Evolutionary conservation across 2,888 invertebrate species (phyloP).

Genomic region (Chloromyia formosa): DNA sequence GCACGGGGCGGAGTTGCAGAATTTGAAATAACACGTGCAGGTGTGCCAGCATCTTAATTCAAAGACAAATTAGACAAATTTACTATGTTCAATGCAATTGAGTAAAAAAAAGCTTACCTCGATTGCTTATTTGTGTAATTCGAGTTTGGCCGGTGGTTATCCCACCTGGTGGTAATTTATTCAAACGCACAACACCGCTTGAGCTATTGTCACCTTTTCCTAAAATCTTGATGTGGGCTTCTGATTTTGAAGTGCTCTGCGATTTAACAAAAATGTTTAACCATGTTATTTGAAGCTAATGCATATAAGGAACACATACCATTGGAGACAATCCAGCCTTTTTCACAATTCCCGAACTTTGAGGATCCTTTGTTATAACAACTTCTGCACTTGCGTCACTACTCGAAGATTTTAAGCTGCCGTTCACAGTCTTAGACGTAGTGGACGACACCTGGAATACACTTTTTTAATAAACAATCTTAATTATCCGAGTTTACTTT

Average conservation of each 20-base stretch:
- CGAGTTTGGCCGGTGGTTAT: slow-evolving; percentile 43
- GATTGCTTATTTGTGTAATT: slow-evolving; percentile 33
- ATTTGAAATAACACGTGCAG: not conserved
- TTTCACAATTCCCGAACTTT: slow-evolving; percentile 60
- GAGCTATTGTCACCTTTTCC: slow-evolving; percentile 59
- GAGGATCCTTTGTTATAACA: slow-evolving; percentile 61
- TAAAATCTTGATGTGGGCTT: slow-evolving; percentile 62
- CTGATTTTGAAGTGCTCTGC: slow-evolving; percentile 54
- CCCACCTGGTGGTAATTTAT: slow-evolving; percentile 48
- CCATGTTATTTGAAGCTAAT: not conserved
- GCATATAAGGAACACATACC: slow-evolving; percentile 5
- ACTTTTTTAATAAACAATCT: not conserved
- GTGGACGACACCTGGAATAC: slow-evolving; percentile 29
- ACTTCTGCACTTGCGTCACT: slow-evolving; percentile 60
- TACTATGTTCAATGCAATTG: not conserved
- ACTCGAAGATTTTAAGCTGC: slow-evolving; percentile 58
- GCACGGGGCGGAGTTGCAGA: not conserved
- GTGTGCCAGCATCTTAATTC: not conserved
- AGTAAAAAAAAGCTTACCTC: not conserved
- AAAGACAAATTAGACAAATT: too few species aligned
- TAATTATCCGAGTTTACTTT: not conserved
- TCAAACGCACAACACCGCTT: slow-evolving; percentile 61
- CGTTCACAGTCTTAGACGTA: slow-evolving; percentile 56
- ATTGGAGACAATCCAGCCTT: slow-evolving; percentile 56
- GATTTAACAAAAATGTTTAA: not conserved